Evolutionary conservation across 2,888 invertebrate species (phyloP).

Genomic region (Ligdia adustata): DNA sequence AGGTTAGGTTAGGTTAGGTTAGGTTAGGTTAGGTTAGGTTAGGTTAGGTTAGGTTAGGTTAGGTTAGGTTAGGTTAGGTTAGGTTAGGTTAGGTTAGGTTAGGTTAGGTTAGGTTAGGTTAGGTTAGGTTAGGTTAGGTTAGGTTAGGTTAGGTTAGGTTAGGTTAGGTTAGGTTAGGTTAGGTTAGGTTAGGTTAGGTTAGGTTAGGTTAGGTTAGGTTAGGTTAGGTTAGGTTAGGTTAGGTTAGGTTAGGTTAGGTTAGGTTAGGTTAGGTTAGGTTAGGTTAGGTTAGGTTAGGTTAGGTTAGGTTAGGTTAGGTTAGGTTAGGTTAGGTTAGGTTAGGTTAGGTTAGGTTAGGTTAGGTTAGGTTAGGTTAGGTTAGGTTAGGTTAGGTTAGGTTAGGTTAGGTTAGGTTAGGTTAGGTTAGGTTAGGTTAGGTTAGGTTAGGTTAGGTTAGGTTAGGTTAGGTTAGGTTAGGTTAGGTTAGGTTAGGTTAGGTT

Average conservation of each 20-base stretch:
- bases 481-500: constrained; percentile 28
- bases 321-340: constrained; percentile 28
- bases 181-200: constrained; percentile 29
- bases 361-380: constrained; percentile 29
- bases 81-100: constrained; percentile 25
- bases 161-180: constrained; percentile 18
- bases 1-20: constrained; percentile 27
- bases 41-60: constrained; percentile 21
- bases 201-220: constrained; percentile 25
- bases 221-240: constrained; percentile 13
- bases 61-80: constrained; percentile 21
- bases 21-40: constrained; percentile 30
- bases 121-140: constrained; percentile 39
- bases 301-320: constrained; percentile 30
- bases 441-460: constrained; percentile 23
- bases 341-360: constrained; percentile 23
- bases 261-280: constrained; percentile 30
- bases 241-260: constrained; percentile 14
- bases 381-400: constrained; percentile 22
- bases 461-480: constrained; percentile 30
- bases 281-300: constrained; percentile 30
- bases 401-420: constrained; percentile 25
- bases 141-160: constrained; percentile 33
- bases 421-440: constrained; percentile 25
- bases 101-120: constrained; percentile 35